A percentile compares a stretch with the other conserved stretches of the same genome.
Evolutionary conservation across 2,888 invertebrate species (phyloP).

Genomic region (Athalia rosae): DNA sequence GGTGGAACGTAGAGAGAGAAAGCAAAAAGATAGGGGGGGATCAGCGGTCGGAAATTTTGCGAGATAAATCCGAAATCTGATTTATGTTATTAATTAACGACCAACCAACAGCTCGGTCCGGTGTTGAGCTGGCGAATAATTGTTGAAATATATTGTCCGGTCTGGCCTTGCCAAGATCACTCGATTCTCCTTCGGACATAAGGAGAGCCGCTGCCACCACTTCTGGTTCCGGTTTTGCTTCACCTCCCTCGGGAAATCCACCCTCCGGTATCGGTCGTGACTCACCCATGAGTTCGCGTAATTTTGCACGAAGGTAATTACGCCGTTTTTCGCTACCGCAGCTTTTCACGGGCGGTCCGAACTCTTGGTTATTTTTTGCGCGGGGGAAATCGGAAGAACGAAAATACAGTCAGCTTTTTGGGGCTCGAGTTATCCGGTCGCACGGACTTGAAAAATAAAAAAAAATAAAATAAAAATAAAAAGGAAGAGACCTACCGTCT

Average conservation of each 20-base stretch:
- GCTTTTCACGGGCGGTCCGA: constrained; percentile 27
- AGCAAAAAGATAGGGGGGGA: background rate
- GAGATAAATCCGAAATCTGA: background rate
- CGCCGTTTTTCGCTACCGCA: constrained; percentile 46
- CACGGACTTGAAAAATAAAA: background rate
- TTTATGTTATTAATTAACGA: background rate
- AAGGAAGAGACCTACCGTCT: constrained; percentile 47
- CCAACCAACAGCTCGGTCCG: constrained; percentile 51
- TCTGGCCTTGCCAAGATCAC: constrained; percentile 51
- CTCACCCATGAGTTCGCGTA: constrained; percentile 52
- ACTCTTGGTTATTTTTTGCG: background rate
- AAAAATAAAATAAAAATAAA: background rate
- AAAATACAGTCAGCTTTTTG: no score
- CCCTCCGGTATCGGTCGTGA: constrained; percentile 54
- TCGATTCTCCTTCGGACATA: constrained; percentile 55
- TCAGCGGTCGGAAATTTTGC: background rate
- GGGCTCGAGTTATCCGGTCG: no score
- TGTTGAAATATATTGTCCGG: constrained; percentile 54
- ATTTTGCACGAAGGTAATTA: constrained; percentile 49
- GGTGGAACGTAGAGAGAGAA: background rate
- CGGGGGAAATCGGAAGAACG: background rate
- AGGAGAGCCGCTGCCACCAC: constrained; percentile 57
- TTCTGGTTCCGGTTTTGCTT: constrained; percentile 56
- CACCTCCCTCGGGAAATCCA: constrained; percentile 51
- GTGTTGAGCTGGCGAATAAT: constrained; percentile 51